phyloP scores from a whole-genome alignment of 1,140 invertebrate species.

The Brachionus rubens region DNA sequence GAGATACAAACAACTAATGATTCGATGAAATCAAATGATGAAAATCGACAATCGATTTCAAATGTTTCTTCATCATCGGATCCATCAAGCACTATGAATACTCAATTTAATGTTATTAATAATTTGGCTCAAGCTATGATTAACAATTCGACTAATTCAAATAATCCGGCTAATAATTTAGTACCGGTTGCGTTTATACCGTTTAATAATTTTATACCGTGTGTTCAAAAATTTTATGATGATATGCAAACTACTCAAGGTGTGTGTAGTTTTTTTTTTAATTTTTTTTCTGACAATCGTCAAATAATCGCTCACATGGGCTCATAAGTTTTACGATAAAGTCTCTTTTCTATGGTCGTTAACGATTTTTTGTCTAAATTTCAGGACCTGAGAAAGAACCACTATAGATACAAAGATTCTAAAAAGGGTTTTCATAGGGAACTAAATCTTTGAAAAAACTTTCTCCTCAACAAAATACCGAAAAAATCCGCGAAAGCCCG shows the following conservation, averaged over 20 bases:
- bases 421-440: no score
- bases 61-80: conserved; percentile 28
- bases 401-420: no score
- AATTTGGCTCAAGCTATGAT: conserved; percentile 16
- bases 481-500: no score
- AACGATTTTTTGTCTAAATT: no score
- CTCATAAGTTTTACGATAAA: no score
- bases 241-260: conserved; percentile 35
- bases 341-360: no score
- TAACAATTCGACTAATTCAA: conserved; percentile 21
- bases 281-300: background rate
- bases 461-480: no score
- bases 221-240: conserved; percentile 41
- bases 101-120: conserved; percentile 33
- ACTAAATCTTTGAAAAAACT: no score
- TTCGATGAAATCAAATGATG: background rate
- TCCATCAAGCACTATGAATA: background rate
- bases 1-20: conserved; percentile 11
- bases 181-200: conserved; percentile 38
- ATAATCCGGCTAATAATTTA: background rate
- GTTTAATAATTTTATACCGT: conserved; percentile 32
- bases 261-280: background rate
- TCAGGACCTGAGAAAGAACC: no score
- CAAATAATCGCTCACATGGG: background rate
- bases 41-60: conserved; percentile 13